Base-by-base conservation (phyloP, 1,140 invertebrate genomes). In the Dendroctonus ponderosae region DNA sequence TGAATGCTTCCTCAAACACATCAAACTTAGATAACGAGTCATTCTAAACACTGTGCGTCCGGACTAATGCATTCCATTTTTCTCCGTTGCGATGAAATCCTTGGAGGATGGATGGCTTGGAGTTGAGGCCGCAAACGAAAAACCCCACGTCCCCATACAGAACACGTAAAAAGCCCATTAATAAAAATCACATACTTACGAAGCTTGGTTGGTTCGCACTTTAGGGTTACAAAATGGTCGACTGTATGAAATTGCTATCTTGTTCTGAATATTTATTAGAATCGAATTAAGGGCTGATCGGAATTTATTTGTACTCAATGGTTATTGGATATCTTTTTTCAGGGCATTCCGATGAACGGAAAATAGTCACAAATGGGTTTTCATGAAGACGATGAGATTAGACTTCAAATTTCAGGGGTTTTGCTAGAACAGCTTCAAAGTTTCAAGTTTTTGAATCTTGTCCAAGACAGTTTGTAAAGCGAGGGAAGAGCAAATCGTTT, bases 151-250 rank as follows among this genome's bases (percentile, higher is more conserved):
- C 26, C 50, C n/a, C 14, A 48, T 14, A 52, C 50, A 9, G 50
- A 26, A 14, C 50, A 52, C 50, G 50, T 26, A 52, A 52, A 52
- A 52, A n/a, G n/a, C n/a, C 50, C 50, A 52, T 52, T 52, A 52
- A 52, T 52, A 52, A 52, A 52, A 52, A 52, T 52, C 15, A 52
- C 50, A 52, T 52, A 52, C 50, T 52, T 26, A 26, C 50, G n/a
- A 52, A 26, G 8, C 50, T 26, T n/a, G 50, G 9, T 8, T n/a
- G 50, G 4, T 8, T 52, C n/a, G 50, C 50, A 52, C 50, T 15
- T 52, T 52, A 52, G n/a, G 9, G 50, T 26, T 52, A 52, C 50
- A 52, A 52, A 52, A 52, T 52, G 9, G n/a, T 12, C n/a, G 8
- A 46, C 8, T 46, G 8, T 46, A 46, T 46, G 43, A 46, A 12